Conservation (phyloP, 2,797 vertebrate genomes). For the Synaphobranchus kaupii region DNA sequence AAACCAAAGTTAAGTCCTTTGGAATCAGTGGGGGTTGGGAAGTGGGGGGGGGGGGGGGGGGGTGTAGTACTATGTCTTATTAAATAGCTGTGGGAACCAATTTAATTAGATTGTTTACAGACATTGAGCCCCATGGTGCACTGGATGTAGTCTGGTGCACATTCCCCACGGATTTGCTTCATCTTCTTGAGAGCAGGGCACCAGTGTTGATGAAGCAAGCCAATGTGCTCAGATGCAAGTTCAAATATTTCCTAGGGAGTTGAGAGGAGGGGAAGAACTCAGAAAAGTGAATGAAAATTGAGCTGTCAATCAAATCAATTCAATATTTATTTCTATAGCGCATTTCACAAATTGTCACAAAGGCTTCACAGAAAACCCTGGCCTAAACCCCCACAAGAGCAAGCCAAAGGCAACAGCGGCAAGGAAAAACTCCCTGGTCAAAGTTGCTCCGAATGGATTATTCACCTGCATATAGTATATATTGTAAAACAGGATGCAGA, state of each 20-base stretch:
- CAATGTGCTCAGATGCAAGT: neutral
- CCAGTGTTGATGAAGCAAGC: neutral
- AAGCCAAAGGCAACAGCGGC: too few species aligned
- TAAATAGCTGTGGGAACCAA: conserved; percentile 13
- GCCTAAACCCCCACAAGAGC: too few species aligned
- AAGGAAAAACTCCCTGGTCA: too few species aligned
- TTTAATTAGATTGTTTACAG: conserved; percentile 24
- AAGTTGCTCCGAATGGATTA: neutral
- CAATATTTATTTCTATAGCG: too few species aligned
- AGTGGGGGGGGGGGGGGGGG: neutral
- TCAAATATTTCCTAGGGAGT: neutral
- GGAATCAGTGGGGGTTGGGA: neutral
- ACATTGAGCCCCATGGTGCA: neutral
- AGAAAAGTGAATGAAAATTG: neutral
- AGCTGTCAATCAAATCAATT: neutral
- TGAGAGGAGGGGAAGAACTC: neutral
- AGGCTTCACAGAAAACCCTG: too few species aligned
- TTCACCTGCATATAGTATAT: neutral
- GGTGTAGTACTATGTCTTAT: neutral
- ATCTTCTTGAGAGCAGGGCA: conserved; percentile 16
- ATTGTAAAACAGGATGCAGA: neutral
- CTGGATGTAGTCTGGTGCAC: neutral
- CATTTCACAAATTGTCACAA: too few species aligned
- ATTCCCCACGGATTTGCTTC: conserved; percentile 1
- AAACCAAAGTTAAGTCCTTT: neutral